Evolutionary conservation across 1,140 invertebrate genomes (phyloP).

Genomic region (Apis florea): DNA sequence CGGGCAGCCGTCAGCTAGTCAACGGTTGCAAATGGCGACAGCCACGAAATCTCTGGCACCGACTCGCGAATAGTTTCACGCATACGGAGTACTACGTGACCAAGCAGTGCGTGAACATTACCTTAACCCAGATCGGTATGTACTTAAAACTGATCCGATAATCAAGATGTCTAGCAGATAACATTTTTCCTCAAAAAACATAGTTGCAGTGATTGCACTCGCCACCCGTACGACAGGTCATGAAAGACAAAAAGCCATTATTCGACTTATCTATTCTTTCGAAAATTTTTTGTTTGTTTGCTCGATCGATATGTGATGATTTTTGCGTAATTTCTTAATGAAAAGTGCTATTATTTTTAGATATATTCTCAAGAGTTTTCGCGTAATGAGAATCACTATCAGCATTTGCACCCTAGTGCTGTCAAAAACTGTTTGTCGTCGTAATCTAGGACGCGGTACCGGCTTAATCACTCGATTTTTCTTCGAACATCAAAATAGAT

Average conservation of each 20-base stretch:
- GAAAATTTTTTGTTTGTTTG: slow-evolving; percentile 5
- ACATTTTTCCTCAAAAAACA: slow-evolving; percentile 27
- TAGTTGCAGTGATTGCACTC: background rate
- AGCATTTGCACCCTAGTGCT: slow-evolving; percentile 35
- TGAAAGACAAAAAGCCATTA: slow-evolving; percentile 12
- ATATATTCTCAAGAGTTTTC: background rate
- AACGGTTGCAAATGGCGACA: slow-evolving; percentile 79
- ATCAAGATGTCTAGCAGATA: background rate
- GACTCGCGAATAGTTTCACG: slow-evolving; percentile 73
- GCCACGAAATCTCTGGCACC: slow-evolving; percentile 73
- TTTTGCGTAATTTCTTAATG: background rate
- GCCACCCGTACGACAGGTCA: slow-evolving; percentile 28
- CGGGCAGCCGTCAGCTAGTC: slow-evolving; percentile 69
- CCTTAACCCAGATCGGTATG: slow-evolving; percentile 67
- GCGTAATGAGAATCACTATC: slow-evolving; percentile 9
- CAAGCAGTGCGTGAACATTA: slow-evolving; percentile 65
- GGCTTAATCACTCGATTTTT: slow-evolving; percentile 49
- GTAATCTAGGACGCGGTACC: slow-evolving; percentile 46
- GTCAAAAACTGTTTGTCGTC: slow-evolving; percentile 52
- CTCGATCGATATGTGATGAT: slow-evolving; percentile 27
- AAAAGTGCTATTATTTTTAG: background rate
- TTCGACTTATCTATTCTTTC: background rate
- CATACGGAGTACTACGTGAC: slow-evolving; percentile 66
- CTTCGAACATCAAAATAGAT: slow-evolving; percentile 8
- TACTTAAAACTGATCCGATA: slow-evolving; percentile 36